A percentile compares a stretch with the other conserved stretches of the same genome.
Conservation (phyloP, 2,888 invertebrate genomes). For the Aricia artaxerxes region DNA sequence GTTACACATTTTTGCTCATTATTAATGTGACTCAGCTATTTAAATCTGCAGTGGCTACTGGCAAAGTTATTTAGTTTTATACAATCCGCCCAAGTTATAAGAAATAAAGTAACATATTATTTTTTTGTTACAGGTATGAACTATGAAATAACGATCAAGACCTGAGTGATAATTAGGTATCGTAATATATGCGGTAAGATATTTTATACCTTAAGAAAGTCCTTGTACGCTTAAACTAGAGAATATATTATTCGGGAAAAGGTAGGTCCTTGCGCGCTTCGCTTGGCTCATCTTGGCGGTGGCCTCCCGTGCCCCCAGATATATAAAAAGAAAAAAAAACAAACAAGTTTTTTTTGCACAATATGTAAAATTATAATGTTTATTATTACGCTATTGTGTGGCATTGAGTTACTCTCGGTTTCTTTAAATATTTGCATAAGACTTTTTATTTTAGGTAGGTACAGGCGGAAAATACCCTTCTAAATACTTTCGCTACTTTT, state of each 20-base stretch:
- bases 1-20: constrained; percentile 19
- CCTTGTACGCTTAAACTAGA: too few relatives aligned
- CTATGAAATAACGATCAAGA: neutral
- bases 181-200: too few relatives aligned
- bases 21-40: neutral
- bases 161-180: neutral
- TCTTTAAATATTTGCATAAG: neutral
- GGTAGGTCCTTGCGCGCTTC: too few relatives aligned
- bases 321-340: too few relatives aligned
- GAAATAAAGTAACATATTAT: neutral
- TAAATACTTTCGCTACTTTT: neutral
- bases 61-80: neutral
- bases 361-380: too few relatives aligned
- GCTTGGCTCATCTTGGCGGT: too few relatives aligned
- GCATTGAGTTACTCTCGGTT: neutral
- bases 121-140: constrained; percentile 6
- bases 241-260: too few relatives aligned
- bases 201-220: too few relatives aligned
- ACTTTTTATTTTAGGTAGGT: neutral
- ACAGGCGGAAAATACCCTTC: neutral
- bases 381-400: too few relatives aligned
- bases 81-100: neutral
- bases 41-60: neutral
- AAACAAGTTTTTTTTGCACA: too few relatives aligned
- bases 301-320: too few relatives aligned